Base-by-base conservation (phyloP, 2,888 invertebrate species). In the Leptinotarsa tumamoca region DNA sequence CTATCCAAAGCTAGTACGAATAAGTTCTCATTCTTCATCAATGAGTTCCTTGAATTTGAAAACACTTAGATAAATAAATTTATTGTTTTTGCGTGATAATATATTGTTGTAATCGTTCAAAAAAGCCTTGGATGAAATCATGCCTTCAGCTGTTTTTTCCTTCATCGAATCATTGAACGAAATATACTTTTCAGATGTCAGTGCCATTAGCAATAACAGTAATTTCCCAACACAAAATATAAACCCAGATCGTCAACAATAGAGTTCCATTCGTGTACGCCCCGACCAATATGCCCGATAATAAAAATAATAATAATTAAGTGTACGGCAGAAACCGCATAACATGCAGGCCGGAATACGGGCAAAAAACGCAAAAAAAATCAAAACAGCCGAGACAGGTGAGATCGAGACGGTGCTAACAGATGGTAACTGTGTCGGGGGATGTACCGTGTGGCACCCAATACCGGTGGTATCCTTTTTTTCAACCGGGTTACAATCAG, bases 341-440 rank as follows among this genome's bases (percentile, higher is more conserved):
- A 63, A 13, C 63, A 63, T 63, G 63, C 63, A 17, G 21, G 33
- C 63, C 63, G 27, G 43, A 63, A 63, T 63, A 43, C 63, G 33
- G 63, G 63, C 63, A 33, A 63, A 63, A 33, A 63, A 63, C 33
- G 15, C 18, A 21, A 63, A 61, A 63, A 33, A 63, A 63, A 63
- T 63, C 63, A 63, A 33, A 33, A n/a, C 63, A 33, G 63, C 27
- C 63, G 63, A 27, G 63, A 43, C 63, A 78, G 78, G 78, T 78
- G 75, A 75, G 72, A 70, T 77, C 77, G 79, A 79, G 79, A 80
- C 80, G 80, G 78, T 77, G 58, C 69, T 74, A 74, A 79, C 80
- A 80, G 80, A 79, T 80, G 80, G 80, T 73, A 68, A 73, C 74
- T 79, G 76, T 72, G 76, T 70, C 72, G 74, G 74, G 74, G 73